Conservation (phyloP, 2,113 vertebrate species). For the Scomber scombrus region DNA sequence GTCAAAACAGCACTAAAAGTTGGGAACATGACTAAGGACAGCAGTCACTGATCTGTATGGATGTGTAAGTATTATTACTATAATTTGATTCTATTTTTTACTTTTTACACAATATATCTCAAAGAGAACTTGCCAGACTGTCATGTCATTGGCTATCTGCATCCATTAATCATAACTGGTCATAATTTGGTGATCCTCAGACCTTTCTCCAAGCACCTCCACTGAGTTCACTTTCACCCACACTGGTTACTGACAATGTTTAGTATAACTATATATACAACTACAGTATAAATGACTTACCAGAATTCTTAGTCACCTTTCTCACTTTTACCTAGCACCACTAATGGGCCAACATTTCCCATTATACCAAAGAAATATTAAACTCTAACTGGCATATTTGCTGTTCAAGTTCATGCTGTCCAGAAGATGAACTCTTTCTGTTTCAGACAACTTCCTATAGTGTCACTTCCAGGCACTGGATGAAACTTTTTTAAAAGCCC, state of each 20-base stretch:
- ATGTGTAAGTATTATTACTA: not conserved
- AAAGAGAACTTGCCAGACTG: not conserved
- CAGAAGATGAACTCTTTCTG: no score
- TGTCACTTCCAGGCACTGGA: no score
- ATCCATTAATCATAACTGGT: not conserved
- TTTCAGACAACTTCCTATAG: no score
- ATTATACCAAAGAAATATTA: not conserved
- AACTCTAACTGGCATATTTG: no score
- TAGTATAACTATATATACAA: not conserved
- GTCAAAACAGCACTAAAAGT: constrained; percentile 16
- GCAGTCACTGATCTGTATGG: not conserved
- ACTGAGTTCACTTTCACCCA: not conserved
- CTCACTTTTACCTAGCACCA: not conserved
- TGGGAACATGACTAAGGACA: constrained; percentile 15
- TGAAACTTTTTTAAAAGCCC: no score
- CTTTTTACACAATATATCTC: not conserved
- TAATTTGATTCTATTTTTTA: not conserved
- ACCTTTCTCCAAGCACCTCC: not conserved
- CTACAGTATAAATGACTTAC: no score
- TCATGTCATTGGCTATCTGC: not conserved
- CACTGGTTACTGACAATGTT: not conserved
- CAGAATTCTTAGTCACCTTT: no score
- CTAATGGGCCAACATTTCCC: not conserved
- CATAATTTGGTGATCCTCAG: not conserved
- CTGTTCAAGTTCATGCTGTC: no score